Percentiles rank a stretch among this genome's conserved stretches.
phyloP scores from a whole-genome alignment of 2,888 invertebrate genomes.

The Augiades crinisus region DNA sequence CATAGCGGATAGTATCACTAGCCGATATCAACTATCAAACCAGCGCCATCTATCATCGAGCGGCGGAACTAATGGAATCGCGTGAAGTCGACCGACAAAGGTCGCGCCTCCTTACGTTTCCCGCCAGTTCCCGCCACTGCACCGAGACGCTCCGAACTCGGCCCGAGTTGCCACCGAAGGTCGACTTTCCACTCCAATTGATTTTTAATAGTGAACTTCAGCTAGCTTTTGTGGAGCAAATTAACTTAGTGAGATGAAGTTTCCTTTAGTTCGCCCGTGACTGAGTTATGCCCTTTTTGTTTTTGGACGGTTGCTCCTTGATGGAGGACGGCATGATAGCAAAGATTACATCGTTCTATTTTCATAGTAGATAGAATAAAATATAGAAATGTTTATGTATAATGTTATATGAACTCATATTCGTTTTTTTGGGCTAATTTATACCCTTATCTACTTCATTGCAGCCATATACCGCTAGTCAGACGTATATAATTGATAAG shows the following conservation, averaged over 20 bases:
- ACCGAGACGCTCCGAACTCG: constrained; percentile 59
- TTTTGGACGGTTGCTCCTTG: constrained; percentile 11
- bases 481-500: no score
- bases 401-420: no score
- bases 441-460: no score
- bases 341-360: neutral
- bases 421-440: no score
- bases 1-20: constrained; percentile 8
- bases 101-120: constrained; percentile 71
- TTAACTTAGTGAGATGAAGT: constrained; percentile 66
- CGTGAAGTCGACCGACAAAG: constrained; percentile 79
- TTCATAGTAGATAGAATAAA: no score
- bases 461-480: no score
- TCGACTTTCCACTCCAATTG: constrained; percentile 72
- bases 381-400: no score
- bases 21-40: constrained; percentile 16
- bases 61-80: constrained; percentile 76
- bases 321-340: neutral
- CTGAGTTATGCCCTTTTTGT: constrained; percentile 25
- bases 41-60: constrained; percentile 68
- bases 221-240: constrained; percentile 67
- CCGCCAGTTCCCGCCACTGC: constrained; percentile 67
- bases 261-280: constrained; percentile 44
- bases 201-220: constrained; percentile 76
- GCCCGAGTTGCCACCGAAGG: constrained; percentile 50